Conservation (phyloP, 2,888 invertebrate species). For the Brenthis daphne region DNA sequence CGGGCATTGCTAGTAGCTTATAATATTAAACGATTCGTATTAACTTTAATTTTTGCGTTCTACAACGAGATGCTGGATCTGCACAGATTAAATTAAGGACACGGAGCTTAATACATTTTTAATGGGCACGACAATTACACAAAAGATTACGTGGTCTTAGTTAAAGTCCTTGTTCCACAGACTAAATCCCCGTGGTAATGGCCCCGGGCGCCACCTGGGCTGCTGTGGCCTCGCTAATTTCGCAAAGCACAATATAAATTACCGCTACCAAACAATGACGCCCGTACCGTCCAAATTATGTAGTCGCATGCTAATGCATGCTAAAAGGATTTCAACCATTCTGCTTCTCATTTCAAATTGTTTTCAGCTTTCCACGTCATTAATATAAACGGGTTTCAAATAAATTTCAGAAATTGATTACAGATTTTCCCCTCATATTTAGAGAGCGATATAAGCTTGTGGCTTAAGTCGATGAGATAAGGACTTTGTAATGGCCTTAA, state of each 20-base stretch:
- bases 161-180: slow-evolving; percentile 51
- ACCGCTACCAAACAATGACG: slow-evolving; percentile 71
- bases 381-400: slow-evolving; percentile 8
- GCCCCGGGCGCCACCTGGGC: slow-evolving; percentile 66
- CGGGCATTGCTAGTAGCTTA: not conserved
- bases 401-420: not conserved
- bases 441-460: slow-evolving; percentile 8
- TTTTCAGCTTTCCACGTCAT: slow-evolving; percentile 26
- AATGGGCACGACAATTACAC: slow-evolving; percentile 66
- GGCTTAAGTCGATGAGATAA: slow-evolving; percentile 19
- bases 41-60: not conserved
- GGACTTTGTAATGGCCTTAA: slow-evolving; percentile 25
- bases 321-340: slow-evolving; percentile 61
- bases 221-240: slow-evolving; percentile 65
- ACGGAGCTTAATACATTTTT: slow-evolving; percentile 57
- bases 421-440: slow-evolving; percentile 3
- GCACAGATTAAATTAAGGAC: slow-evolving; percentile 44
- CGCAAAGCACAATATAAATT: slow-evolving; percentile 74
- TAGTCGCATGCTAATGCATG: slow-evolving; percentile 51
- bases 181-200: slow-evolving; percentile 70
- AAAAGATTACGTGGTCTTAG: slow-evolving; percentile 63
- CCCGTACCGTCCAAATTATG: slow-evolving; percentile 53
- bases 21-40: not conserved
- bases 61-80: slow-evolving; percentile 17
- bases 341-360: slow-evolving; percentile 49